Evolutionary conservation across 1,140 invertebrate genomes (phyloP).

Genomic region (Scaptomyza montana): DNA sequence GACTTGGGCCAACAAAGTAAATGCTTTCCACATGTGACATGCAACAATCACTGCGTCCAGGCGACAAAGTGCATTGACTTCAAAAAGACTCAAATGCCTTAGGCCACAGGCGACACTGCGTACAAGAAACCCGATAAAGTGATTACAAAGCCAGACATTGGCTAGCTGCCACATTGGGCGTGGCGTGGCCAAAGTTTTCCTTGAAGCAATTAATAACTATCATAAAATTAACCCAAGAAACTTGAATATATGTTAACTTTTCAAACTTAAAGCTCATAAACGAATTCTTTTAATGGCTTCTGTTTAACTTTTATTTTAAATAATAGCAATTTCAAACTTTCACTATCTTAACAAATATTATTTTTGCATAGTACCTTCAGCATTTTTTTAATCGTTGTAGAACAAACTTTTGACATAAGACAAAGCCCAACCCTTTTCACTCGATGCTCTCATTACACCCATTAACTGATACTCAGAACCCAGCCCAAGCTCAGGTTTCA

Average conservation of each 20-base stretch:
- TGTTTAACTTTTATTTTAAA: no score
- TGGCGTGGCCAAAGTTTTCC: background rate
- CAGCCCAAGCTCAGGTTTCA: slow-evolving; percentile 11
- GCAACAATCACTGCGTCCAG: background rate
- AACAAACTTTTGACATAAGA: slow-evolving; percentile 16
- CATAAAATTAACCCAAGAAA: no score
- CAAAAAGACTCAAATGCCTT: background rate
- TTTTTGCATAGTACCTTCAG: background rate
- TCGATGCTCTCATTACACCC: slow-evolving; percentile 21
- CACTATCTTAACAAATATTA: slow-evolving; percentile 1
- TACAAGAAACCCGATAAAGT: slow-evolving; percentile 22
- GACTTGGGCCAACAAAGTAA: slow-evolving; percentile 27
- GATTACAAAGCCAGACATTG: background rate
- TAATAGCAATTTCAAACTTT: slow-evolving; percentile 1
- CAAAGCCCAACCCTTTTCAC: slow-evolving; percentile 22
- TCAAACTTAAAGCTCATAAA: background rate
- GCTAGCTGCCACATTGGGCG: background rate
- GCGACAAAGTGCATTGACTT: slow-evolving; percentile 45
- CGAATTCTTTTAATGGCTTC: no score
- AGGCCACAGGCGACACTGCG: slow-evolving; percentile 18
- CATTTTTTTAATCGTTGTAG: no score
- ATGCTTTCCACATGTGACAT: slow-evolving; percentile 46
- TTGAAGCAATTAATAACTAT: no score
- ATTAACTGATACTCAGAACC: background rate
- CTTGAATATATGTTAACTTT: no score